Evolutionary conservation across 1,140 invertebrate species (phyloP), one percentile per base, ranked within the genome.

Genomic region (Papilio aristodemus): DNA sequence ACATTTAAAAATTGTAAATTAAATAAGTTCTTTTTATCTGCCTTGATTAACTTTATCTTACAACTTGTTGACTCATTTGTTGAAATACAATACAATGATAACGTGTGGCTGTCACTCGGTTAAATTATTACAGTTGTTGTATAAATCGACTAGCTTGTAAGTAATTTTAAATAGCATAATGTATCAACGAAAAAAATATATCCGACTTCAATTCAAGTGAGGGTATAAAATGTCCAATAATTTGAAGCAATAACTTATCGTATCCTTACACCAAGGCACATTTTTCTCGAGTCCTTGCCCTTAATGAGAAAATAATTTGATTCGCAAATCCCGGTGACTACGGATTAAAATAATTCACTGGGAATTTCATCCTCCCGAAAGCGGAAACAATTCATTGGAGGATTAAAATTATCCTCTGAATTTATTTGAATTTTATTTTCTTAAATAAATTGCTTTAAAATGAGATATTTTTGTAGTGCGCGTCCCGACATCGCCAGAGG

Each of bases 271-370:
- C 46, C 46, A 9, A 19, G 11, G 46, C 46, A 54, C 46, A 54
- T 54, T 19, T 54, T 22, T 54, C 46, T 54, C 46, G 17, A 54
- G 10, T 54, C 46, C 46, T 54, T 22, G 46, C 10, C 46, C 46
- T 54, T 54, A 54, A 54, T 54, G 46, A 54, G 46, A 54, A 54
- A 54, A 54, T 54, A 54, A 54, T 54, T 54, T 54, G 46, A 54
- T 54, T 54, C 46, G 17, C 46, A 54, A 54, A 54, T 54, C 46
- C 19, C 46, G 17, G 19, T 54, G 10, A 54, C 19, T 22, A 19
- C 46, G 17, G 46, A 22, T 54, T 54, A 25, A 54, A 54, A 54
- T 54, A 54, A 54, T 54, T 54, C 46, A 22, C 46, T 4, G 9
- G 46, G 17, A 54, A 54, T 22, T 54, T 54, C 9, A 54, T 54